Evolutionary conservation across 2,797 vertebrate genomes (phyloP).

Genomic region (Alcedo quadribrachys): DNA sequence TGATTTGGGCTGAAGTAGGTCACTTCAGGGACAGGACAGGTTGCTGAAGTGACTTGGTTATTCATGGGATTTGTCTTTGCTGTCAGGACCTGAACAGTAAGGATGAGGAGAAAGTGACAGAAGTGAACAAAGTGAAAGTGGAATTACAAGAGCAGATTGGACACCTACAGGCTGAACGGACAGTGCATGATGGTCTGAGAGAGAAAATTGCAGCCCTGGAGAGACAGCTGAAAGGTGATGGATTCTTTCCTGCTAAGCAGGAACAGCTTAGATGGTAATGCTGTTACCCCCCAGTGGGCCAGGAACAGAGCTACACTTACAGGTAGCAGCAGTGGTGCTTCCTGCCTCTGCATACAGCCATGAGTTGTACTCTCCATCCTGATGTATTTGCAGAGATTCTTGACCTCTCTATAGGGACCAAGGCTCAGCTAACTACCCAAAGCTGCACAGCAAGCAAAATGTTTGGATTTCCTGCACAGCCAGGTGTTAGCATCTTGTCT

Average conservation of each 20-base stretch:
- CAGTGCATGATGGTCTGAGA: slow-evolving; percentile 83
- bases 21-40: neutral
- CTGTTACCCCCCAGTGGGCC: neutral
- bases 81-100: slow-evolving; percentile 87
- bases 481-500: neutral
- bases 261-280: neutral
- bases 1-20: slow-evolving; percentile 42
- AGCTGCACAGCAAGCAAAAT: neutral
- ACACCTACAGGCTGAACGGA: slow-evolving; percentile 87
- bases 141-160: slow-evolving; percentile 94
- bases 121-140: slow-evolving; percentile 85
- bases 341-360: neutral
- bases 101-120: slow-evolving; percentile 89
- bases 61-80: neutral
- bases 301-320: neutral
- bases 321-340: neutral
- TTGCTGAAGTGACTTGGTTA: neutral
- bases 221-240: slow-evolving; percentile 89
- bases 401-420: neutral
- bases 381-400: neutral
- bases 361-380: neutral
- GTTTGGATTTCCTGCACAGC: neutral
- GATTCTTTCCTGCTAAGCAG: neutral
- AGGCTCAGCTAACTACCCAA: neutral
- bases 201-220: slow-evolving; percentile 90